Evolutionary conservation across 1,140 invertebrate genomes (phyloP).

Genomic region (Arion vulgaris): DNA sequence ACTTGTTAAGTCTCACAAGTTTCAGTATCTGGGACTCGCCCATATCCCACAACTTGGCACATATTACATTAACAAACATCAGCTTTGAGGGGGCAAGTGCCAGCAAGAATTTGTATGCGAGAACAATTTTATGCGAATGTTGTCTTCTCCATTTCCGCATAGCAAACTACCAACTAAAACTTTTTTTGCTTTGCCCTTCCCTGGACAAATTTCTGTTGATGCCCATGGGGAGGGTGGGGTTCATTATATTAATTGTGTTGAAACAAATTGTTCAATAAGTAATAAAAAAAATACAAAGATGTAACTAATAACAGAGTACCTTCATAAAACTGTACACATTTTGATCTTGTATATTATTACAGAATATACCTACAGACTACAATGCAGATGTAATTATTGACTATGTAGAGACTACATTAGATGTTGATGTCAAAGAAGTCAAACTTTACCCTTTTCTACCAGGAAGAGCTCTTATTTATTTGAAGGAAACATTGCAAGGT

Average conservation of each 20-base stretch:
- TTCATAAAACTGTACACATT: background rate
- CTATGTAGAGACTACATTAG: background rate
- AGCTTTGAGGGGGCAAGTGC: too few species aligned
- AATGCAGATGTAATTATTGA: background rate
- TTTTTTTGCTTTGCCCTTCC: background rate
- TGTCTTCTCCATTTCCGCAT: too few species aligned
- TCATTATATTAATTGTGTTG: background rate
- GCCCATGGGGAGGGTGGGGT: background rate
- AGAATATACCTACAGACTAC: slow-evolving; percentile 14
- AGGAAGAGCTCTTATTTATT: slow-evolving; percentile 11
- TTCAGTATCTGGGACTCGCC: too few species aligned
- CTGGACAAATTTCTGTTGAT: too few species aligned
- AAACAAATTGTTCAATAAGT: background rate
- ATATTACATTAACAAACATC: too few species aligned
- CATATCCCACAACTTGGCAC: too few species aligned
- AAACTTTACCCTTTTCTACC: background rate
- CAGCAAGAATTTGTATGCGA: too few species aligned
- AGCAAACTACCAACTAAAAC: too few species aligned
- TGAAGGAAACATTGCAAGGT: background rate
- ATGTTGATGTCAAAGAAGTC: slow-evolving; percentile 9
- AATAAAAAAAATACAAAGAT: background rate
- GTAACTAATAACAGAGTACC: background rate
- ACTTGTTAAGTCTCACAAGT: too few species aligned
- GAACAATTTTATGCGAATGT: too few species aligned
- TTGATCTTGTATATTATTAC: background rate